Percentiles rank a stretch among this genome's conserved stretches.
Conservation (phyloP, 2,113 vertebrate species). For the Varanus komodoensis region DNA sequence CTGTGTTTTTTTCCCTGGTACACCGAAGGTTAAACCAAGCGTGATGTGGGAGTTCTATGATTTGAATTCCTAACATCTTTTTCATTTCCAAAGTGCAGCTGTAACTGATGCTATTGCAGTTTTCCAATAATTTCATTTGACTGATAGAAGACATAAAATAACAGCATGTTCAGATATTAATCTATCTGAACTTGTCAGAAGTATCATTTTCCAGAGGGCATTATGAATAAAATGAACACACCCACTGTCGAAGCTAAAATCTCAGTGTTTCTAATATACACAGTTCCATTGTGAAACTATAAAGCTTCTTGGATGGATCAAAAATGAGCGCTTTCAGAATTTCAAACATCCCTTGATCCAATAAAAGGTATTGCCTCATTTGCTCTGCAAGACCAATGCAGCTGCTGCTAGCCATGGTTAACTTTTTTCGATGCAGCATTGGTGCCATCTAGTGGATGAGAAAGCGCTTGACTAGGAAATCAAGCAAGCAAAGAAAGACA, state of each 20-base stretch:
- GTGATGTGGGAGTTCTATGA: neutral
- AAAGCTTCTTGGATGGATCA: neutral
- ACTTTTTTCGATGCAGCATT: constrained; percentile 45
- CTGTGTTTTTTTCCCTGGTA: neutral
- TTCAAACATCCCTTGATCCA: constrained; percentile 17
- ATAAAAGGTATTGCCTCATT: neutral
- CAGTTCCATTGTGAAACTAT: neutral
- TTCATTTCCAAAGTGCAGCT: neutral
- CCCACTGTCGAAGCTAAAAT: neutral
- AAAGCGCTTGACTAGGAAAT: constrained; percentile 20
- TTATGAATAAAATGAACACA: constrained; percentile 32
- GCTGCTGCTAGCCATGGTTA: neutral
- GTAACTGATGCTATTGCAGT: constrained; percentile 30
- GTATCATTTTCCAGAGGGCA: constrained; percentile 15
- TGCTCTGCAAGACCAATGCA: neutral
- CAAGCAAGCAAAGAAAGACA: neutral
- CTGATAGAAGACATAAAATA: constrained; percentile 15
- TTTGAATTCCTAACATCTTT: neutral
- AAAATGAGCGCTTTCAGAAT: neutral
- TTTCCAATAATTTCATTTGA: constrained; percentile 42
- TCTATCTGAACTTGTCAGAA: neutral
- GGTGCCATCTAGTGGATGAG: constrained; percentile 68
- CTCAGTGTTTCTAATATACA: constrained; percentile 6
- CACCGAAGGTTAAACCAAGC: neutral
- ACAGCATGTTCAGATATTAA: constrained; percentile 35